These are phyloP conservation scores for Enteromius thamalakanensis DNA, from an alignment of 2,797 vertebrate species.

Conservation along the genomic window DNA sequence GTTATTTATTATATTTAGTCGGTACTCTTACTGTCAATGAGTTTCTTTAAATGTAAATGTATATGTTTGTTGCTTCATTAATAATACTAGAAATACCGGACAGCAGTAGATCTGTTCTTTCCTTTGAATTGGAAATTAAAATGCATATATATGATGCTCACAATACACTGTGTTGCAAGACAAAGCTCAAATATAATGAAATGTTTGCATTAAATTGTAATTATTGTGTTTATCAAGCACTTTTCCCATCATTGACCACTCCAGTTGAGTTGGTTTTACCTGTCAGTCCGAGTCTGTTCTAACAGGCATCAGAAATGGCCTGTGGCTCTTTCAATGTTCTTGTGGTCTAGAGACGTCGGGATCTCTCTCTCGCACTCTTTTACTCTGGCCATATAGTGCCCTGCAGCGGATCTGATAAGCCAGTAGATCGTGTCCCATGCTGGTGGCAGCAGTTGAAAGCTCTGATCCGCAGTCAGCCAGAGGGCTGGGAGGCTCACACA, in stretches of 20 bases:
- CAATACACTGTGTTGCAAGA: not conserved
- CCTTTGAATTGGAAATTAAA: not conserved
- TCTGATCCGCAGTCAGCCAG: conserved; percentile 38
- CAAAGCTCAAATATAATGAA: not conserved
- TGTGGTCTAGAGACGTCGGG: not conserved
- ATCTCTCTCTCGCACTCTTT: not conserved
- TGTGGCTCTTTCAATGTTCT: conserved; percentile 1
- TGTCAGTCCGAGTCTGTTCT: not conserved
- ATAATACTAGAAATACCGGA: not conserved
- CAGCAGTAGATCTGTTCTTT: not conserved
- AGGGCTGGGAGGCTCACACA: conserved; percentile 54
- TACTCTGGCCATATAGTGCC: conserved; percentile 52
- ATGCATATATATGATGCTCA: not conserved
- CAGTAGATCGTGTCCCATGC: conserved; percentile 37
- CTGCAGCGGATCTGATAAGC: conserved; percentile 57
- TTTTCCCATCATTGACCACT: not conserved
- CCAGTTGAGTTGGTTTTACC: not conserved
- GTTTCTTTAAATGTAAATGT: no score
- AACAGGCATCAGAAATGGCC: conserved; percentile 3
- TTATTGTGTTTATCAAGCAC: not conserved
- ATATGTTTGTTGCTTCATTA: not conserved
- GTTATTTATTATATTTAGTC: not conserved
- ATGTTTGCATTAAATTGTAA: not conserved
- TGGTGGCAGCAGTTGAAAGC: conserved; percentile 53
- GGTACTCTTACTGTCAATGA: not conserved